These are phyloP conservation scores for Eurystomus gularis DNA, from an alignment of 2,113 vertebrate species.

Conservation along the genomic window DNA sequence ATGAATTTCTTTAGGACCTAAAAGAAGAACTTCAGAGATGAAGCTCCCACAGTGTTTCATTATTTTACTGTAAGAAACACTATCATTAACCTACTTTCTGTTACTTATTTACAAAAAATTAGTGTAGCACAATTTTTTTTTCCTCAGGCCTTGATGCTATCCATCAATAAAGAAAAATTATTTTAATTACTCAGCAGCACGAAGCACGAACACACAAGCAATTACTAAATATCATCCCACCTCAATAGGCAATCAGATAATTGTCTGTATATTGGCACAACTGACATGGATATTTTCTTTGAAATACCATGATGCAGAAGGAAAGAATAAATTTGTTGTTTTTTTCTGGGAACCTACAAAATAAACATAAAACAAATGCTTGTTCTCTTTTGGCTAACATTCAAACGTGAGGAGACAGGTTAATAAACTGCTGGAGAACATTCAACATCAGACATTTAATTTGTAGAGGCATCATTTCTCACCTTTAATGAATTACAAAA, in stretches of 20 bases:
- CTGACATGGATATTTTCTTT: not conserved
- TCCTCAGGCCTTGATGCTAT: not conserved
- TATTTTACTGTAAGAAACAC: not conserved
- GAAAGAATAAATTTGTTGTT: not conserved
- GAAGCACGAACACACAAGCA: not conserved
- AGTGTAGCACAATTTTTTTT: not conserved
- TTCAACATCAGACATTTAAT: not conserved
- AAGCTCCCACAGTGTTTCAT: not conserved
- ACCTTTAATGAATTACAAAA: not conserved
- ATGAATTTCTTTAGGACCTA: not conserved
- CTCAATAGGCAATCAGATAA: not conserved
- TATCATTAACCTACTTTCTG: not conserved
- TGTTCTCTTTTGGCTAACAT: not conserved
- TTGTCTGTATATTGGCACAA: not conserved
- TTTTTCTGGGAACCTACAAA: not conserved
- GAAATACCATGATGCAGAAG: not conserved
- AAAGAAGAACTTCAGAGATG: not conserved
- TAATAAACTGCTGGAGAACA: not conserved
- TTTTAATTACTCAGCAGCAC: not conserved
- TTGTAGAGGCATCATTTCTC: not conserved
- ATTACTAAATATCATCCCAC: not conserved
- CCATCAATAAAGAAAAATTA: not conserved
- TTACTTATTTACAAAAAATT: not conserved
- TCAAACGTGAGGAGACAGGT: not conserved
- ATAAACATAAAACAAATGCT: not conserved